Base-by-base conservation (phyloP, 2,113 vertebrate species). In the Patagioenas fasciata region DNA sequence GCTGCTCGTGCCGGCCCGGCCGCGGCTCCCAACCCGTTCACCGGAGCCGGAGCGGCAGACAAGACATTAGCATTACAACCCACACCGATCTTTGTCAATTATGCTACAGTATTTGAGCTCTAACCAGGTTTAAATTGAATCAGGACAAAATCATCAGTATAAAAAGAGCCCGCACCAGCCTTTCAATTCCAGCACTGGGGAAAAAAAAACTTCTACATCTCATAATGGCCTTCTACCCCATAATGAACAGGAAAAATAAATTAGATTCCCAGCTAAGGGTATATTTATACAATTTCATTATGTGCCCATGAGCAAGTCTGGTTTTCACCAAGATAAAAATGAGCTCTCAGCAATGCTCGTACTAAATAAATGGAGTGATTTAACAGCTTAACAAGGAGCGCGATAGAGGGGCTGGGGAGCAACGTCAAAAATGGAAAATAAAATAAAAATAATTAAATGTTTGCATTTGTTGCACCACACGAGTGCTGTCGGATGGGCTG, bases 181-280 rank as follows among this genome's bases (percentile, higher is more conserved):
- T 98, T 98, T 98, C 98, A 97, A 97, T 98, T 97, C 98, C 97
- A 97, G 96, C 96, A 88, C 97, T 94, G 89, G 93, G 72, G 47
- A 15, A 87, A 92, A 92, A 64, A 90, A 95, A 97, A 97, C 96
- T 98, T 98, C 95, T 97, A 98, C 97, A 97, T 98, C 98, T 98
- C 98, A 98, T 98, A 98, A 98, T 97, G 97, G 98, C 97, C 97
- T 98, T 98, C 98, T 98, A 97, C 97, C 98, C 97, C 97, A 88
- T 98, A 98, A 98, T 98, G 98, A 98, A 98, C 98, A 98, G 98
- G 98, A 97, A 97, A 98, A 98, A 98, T 98, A 98, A 98, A 99
- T 98, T 98, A 98, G 98, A 98, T 98, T 98, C 98, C 97, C 87
- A 97, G 98, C 98, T 98, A 97, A 98, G 98, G 98, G 98, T 97